Evolutionary conservation across 2,888 invertebrate genomes (phyloP).

Genomic region (Antitype chi): DNA sequence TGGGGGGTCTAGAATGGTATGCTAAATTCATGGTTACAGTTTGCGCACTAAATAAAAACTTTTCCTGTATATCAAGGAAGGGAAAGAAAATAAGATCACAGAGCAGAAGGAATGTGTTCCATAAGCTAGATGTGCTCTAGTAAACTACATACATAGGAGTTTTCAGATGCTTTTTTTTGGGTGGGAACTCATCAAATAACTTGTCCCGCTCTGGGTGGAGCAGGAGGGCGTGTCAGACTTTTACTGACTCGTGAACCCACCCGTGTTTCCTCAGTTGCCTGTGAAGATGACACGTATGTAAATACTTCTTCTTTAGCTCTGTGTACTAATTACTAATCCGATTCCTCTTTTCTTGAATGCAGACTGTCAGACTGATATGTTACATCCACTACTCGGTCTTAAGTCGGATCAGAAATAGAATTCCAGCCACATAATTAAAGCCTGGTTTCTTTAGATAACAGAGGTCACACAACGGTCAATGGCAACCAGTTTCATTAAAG

Average conservation of each 20-base stretch:
- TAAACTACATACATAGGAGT: not conserved
- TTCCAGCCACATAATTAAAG: not conserved
- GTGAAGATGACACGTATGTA: not conserved
- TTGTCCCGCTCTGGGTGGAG: no score
- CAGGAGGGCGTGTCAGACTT: no score
- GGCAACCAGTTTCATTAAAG: not conserved
- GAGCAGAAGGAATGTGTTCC: not conserved
- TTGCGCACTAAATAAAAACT: no score
- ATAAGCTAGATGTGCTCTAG: not conserved
- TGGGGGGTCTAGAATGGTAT: no score
- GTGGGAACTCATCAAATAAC: no score
- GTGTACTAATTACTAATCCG: not conserved
- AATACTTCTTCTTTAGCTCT: not conserved
- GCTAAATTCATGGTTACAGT: no score
- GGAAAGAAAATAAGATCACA: not conserved
- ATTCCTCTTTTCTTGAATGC: not conserved
- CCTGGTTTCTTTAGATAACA: constrained; percentile 8
- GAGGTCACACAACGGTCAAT: not conserved
- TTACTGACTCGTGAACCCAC: no score
- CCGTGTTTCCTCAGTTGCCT: no score
- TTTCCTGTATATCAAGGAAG: no score
- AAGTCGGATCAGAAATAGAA: constrained; percentile 2
- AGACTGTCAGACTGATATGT: not conserved
- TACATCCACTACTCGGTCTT: not conserved
- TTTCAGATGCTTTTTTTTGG: no score